Evolutionary conservation across 2,888 invertebrate genomes (phyloP), one percentile per base, ranked within the genome.

Genomic region (Luperina nickerlii): DNA sequence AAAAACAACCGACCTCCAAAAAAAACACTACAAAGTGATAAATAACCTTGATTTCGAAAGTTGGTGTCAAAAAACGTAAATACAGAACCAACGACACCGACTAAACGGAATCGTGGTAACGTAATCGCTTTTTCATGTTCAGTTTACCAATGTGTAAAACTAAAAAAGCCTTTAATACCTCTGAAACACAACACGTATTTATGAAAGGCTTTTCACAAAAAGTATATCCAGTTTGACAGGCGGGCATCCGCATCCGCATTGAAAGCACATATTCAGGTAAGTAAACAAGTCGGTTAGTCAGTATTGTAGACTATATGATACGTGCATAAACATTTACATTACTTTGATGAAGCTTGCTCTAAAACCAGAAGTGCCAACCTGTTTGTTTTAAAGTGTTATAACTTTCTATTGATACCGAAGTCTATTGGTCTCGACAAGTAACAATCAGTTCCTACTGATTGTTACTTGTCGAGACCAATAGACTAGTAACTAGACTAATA

Each of bases 101-200:
- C 24, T 38, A 70, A 77, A 67, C 8, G 15, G 24, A 79, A 65
- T 65, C 13, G 18, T 63, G 57, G n/a, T 18, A 77, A 67, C 8
- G 15, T 18, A 79, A 65, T 65, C 13, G 18, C 60, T 54, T 32
- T 32, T 32, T 32, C 32, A 32, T 32, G 32, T 32, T n/a, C n/a
- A n/a, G n/a, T n/a, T 32, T 32, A 32, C 18, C 45, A 66, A 71
- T 48, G 24, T 71, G 51, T 76, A 27, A 65, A 45, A 42, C 38
- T 51, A 71, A 76, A 84, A 84, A 70, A 79, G 38, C 32, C n/a
- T 67, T 60, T 71, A 80, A 80, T 51, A 74, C 48, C 70, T 67
- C n/a, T 80, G 67, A 74, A 71, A 42, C 62, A 63, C 74, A 80
- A 60, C 42, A 74, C 27, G 42, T 45, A 42, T 69, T 69, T 73